phyloP scores from a whole-genome alignment of 2,888 invertebrate species.

The Galeopsomyia nigrocyanea region DNA sequence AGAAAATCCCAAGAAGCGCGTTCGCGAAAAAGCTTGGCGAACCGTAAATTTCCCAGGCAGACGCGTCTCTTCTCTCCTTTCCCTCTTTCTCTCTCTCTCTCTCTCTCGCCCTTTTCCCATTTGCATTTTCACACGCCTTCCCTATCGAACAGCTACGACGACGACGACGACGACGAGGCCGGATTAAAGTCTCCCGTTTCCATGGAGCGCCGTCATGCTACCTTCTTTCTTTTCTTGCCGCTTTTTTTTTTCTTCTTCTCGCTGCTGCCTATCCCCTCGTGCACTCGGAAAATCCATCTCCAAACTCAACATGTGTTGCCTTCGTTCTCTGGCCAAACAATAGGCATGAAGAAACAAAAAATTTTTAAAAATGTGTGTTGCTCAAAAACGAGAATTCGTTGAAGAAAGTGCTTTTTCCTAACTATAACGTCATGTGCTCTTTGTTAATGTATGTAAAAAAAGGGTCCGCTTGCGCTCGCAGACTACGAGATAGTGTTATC shows the following conservation, averaged over 20 bases:
- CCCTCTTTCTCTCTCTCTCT: background rate
- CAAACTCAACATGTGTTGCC: too few relatives aligned
- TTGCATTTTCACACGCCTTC: slow-evolving; percentile 60
- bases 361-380: too few relatives aligned
- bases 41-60: slow-evolving; percentile 38
- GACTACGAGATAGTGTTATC: background rate
- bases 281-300: background rate
- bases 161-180: slow-evolving; percentile 50
- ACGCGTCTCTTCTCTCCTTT: slow-evolving; percentile 37
- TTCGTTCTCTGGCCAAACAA: background rate
- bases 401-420: too few relatives aligned
- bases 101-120: slow-evolving; percentile 48
- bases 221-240: background rate
- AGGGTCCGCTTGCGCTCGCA: too few relatives aligned
- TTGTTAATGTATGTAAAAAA: too few relatives aligned
- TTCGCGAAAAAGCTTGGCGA: slow-evolving; percentile 18
- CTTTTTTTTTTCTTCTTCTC: slow-evolving; percentile 5
- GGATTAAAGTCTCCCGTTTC: slow-evolving; percentile 52
- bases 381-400: background rate
- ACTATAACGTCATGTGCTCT: too few relatives aligned
- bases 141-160: slow-evolving; percentile 47
- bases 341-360: background rate
- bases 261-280: background rate
- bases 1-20: background rate
- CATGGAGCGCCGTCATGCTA: slow-evolving; percentile 10